Evolutionary conservation across 2,888 invertebrate species (phyloP).

Genomic region (Cataglyphis cursor): DNA sequence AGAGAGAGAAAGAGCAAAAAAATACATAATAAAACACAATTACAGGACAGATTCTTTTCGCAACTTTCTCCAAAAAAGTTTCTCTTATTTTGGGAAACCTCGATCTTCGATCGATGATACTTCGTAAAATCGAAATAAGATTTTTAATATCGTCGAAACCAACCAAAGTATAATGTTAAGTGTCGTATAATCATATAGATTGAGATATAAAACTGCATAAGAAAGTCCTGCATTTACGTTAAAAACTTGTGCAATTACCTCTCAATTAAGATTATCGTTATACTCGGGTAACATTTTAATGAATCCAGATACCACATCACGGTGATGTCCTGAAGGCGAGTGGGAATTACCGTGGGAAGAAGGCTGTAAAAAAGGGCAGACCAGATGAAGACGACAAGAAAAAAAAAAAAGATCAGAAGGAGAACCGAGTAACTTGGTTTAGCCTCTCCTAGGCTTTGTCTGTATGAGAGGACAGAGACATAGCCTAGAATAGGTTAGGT

Average conservation of each 20-base stretch:
- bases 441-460: constrained; percentile 87
- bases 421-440: constrained; percentile 81
- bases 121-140: background rate
- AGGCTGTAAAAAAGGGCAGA: constrained; percentile 21
- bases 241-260: background rate
- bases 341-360: constrained; percentile 28
- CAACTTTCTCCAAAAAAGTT: background rate
- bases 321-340: background rate
- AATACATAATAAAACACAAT: background rate
- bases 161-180: background rate
- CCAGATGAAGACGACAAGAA: background rate
- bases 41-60: background rate
- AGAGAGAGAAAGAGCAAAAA: background rate
- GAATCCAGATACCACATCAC: constrained; percentile 10
- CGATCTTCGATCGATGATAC: background rate
- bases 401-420: background rate
- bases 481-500: constrained; percentile 87
- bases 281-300: constrained; percentile 9
- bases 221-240: background rate
- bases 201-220: background rate
- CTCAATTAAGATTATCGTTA: constrained; percentile 19
- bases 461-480: constrained; percentile 84
- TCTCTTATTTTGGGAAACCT: background rate
- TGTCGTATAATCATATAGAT: background rate
- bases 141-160: background rate